Percentiles rank a stretch among this genome's conserved stretches.
phyloP scores from a whole-genome alignment of 2,888 invertebrate species.

The Ethmia dodecea region DNA sequence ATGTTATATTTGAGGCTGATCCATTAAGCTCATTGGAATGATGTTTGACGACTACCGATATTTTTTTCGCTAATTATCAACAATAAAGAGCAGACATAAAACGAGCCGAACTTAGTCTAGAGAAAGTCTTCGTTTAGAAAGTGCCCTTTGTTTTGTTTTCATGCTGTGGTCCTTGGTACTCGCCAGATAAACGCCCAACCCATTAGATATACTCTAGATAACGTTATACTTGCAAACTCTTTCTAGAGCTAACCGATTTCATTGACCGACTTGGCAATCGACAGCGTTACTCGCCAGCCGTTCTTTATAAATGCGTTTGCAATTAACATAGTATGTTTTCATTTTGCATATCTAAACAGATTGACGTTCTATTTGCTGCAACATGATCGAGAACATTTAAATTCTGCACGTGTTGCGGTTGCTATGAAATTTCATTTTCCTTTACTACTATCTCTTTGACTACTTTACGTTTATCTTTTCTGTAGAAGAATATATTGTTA shows the following conservation, averaged over 20 bases:
- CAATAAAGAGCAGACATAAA: constrained; percentile 48
- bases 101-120: constrained; percentile 46
- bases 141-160: constrained; percentile 58
- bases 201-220: constrained; percentile 31
- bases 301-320: constrained; percentile 44
- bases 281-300: constrained; percentile 26
- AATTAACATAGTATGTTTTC: constrained; percentile 50
- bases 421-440: constrained; percentile 38
- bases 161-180: constrained; percentile 40
- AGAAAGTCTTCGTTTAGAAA: constrained; percentile 65
- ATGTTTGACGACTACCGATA: too few relatives aligned
- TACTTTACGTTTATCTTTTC: too few relatives aligned
- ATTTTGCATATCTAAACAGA: constrained; percentile 49
- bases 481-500: too few relatives aligned
- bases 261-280: constrained; percentile 42
- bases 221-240: constrained; percentile 23
- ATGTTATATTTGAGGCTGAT: too few relatives aligned
- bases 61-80: constrained; percentile 11
- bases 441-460: too few relatives aligned
- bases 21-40: too few relatives aligned
- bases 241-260: constrained; percentile 31
- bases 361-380: constrained; percentile 43
- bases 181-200: constrained; percentile 30
- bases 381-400: constrained; percentile 33
- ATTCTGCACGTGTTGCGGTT: constrained; percentile 31